These are phyloP conservation scores for Diachasma alloeum DNA, from an alignment of 1,140 invertebrate genomes.

Conservation along the genomic window DNA sequence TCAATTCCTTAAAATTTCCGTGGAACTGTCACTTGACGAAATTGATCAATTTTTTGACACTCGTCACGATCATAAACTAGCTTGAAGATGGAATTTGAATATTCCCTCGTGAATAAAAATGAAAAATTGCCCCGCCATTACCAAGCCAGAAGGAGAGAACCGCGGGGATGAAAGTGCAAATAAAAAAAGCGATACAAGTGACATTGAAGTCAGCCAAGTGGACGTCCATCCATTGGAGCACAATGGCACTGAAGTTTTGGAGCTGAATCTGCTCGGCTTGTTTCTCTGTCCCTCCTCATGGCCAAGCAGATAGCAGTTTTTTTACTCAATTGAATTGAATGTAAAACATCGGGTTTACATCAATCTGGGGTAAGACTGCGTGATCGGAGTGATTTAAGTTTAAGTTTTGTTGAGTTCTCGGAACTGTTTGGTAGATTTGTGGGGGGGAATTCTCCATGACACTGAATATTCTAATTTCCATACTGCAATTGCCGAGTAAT, in stretches of 20 bases:
- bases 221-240: slow-evolving; percentile 3
- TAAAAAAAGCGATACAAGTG: not conserved
- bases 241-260: slow-evolving; percentile 12
- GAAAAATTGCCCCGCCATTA: too few relatives aligned
- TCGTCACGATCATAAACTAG: too few relatives aligned
- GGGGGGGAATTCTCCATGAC: not conserved
- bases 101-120: too few relatives aligned
- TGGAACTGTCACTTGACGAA: too few relatives aligned
- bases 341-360: slow-evolving; percentile 65
- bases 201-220: slow-evolving; percentile 44
- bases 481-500: not conserved
- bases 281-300: not conserved
- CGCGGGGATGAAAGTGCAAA: not conserved
- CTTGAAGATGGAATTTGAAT: too few relatives aligned
- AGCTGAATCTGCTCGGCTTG: not conserved
- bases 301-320: slow-evolving; percentile 52
- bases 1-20: too few relatives aligned
- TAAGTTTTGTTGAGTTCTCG: slow-evolving; percentile 47
- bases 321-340: slow-evolving; percentile 63
- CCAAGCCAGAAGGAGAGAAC: too few relatives aligned
- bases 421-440: slow-evolving; percentile 33
- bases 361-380: slow-evolving; percentile 63
- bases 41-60: too few relatives aligned
- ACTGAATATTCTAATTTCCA: not conserved
- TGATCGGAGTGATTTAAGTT: slow-evolving; percentile 62